phyloP scores from a whole-genome alignment of 2,888 invertebrate species.

The Sclerodermus sp. region DNA sequence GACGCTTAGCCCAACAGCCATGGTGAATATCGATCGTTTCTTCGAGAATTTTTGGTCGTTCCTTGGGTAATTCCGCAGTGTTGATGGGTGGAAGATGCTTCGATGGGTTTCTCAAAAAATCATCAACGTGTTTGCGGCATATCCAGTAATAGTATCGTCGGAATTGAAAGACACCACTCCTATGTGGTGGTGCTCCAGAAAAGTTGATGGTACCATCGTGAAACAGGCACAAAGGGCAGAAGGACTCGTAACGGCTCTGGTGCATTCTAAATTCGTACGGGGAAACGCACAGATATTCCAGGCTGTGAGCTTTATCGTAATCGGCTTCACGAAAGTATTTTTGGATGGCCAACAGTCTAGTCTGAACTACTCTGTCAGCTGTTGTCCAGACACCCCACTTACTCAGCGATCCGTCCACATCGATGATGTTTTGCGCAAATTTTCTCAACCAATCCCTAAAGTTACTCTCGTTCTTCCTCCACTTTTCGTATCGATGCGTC shows the following conservation, averaged over 20 bases:
- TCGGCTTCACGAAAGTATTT: slow-evolving; percentile 60
- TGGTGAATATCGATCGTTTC: slow-evolving; percentile 51
- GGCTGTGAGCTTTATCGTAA: slow-evolving; percentile 59
- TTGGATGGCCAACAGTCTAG: slow-evolving; percentile 58
- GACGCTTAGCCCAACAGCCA: slow-evolving; percentile 48
- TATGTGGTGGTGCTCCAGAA: slow-evolving; percentile 60
- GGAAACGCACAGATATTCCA: slow-evolving; percentile 63
- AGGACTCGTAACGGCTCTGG: slow-evolving; percentile 60
- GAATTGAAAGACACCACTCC: slow-evolving; percentile 64
- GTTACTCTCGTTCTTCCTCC: slow-evolving; percentile 49
- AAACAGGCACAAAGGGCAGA: slow-evolving; percentile 66
- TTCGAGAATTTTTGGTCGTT: slow-evolving; percentile 57
- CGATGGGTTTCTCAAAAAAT: slow-evolving; percentile 59
- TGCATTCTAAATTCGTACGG: slow-evolving; percentile 61
- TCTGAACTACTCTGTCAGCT: slow-evolving; percentile 53
- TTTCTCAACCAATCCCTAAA: slow-evolving; percentile 61
- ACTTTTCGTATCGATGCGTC: slow-evolving; percentile 56
- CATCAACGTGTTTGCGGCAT: slow-evolving; percentile 61
- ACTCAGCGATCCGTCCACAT: slow-evolving; percentile 60
- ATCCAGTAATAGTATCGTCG: slow-evolving; percentile 65
- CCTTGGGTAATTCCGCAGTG: slow-evolving; percentile 53
- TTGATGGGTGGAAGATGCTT: slow-evolving; percentile 55
- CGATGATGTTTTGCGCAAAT: slow-evolving; percentile 62
- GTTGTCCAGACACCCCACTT: slow-evolving; percentile 63
- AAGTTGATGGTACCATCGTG: slow-evolving; percentile 43